phyloP scores from a whole-genome alignment of 2,797 vertebrate species.

The Sardinella longiceps region DNA sequence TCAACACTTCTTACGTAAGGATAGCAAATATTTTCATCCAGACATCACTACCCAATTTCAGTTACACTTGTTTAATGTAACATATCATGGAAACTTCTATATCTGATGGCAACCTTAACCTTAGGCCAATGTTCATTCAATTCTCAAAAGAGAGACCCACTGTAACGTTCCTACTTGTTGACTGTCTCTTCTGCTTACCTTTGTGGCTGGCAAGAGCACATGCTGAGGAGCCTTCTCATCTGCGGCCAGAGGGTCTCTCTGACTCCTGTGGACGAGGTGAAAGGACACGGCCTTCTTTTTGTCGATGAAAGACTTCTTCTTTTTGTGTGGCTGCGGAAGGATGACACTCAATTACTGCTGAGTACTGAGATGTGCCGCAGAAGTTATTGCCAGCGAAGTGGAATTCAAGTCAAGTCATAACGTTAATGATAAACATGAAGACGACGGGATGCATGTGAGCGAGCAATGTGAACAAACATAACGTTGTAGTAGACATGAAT shows the following conservation, averaged over 20 bases:
- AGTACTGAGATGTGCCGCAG: neutral
- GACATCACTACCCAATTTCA: no score
- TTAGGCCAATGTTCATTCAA: neutral
- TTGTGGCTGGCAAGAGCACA: slow-evolving; percentile 84
- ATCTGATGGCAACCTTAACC: no score
- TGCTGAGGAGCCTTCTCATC: slow-evolving; percentile 95
- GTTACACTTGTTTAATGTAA: no score
- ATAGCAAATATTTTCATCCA: no score
- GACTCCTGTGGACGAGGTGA: slow-evolving; percentile 95
- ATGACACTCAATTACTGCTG: neutral
- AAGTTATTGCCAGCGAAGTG: neutral
- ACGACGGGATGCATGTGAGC: no score
- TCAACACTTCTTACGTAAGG: no score
- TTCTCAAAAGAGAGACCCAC: neutral
- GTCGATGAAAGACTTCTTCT: slow-evolving; percentile 94
- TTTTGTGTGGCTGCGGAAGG: slow-evolving; percentile 85
- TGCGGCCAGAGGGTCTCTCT: slow-evolving; percentile 91
- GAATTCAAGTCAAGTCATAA: neutral
- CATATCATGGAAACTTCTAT: no score
- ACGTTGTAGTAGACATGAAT: no score
- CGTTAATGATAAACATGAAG: no score
- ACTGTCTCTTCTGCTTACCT: slow-evolving; percentile 59
- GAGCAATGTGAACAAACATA: no score
- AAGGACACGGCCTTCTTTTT: slow-evolving; percentile 96
- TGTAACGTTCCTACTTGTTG: no score